Evolutionary conservation across 2,113 vertebrate species (phyloP).

Genomic region (Choloepus hoffmanni): DNA sequence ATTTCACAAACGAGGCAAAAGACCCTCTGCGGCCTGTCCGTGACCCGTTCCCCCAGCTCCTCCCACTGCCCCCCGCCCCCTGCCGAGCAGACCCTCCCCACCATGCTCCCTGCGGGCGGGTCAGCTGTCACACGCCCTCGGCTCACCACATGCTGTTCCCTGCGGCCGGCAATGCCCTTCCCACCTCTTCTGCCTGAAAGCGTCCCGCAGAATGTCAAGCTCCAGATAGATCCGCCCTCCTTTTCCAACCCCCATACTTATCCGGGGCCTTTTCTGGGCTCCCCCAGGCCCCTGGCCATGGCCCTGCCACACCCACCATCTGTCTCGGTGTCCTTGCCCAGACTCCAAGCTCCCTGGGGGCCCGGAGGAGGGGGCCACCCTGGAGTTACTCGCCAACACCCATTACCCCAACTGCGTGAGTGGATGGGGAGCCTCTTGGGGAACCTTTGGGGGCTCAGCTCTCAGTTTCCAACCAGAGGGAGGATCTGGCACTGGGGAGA

Average conservation of each 20-base stretch:
- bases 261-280: not conserved
- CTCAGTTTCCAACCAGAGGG: not conserved
- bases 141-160: not conserved
- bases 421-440: not conserved
- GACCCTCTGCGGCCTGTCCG: too few relatives aligned
- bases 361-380: not conserved
- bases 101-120: too few relatives aligned
- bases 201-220: not conserved
- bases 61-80: not conserved
- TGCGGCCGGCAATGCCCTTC: not conserved
- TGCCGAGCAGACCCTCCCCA: not conserved
- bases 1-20: too few relatives aligned
- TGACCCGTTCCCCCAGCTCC: not conserved
- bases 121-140: too few relatives aligned
- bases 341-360: not conserved
- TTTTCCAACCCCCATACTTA: not conserved
- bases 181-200: not conserved
- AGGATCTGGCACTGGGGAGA: not conserved
- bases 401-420: not conserved
- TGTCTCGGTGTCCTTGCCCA: not conserved
- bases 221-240: not conserved
- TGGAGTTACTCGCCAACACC: too few relatives aligned
- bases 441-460: not conserved
- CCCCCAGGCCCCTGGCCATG: not conserved
- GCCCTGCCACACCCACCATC: too few relatives aligned